phyloP scores from a whole-genome alignment of 2,113 vertebrate genomes.

The Acrocephalus arundinaceus region DNA sequence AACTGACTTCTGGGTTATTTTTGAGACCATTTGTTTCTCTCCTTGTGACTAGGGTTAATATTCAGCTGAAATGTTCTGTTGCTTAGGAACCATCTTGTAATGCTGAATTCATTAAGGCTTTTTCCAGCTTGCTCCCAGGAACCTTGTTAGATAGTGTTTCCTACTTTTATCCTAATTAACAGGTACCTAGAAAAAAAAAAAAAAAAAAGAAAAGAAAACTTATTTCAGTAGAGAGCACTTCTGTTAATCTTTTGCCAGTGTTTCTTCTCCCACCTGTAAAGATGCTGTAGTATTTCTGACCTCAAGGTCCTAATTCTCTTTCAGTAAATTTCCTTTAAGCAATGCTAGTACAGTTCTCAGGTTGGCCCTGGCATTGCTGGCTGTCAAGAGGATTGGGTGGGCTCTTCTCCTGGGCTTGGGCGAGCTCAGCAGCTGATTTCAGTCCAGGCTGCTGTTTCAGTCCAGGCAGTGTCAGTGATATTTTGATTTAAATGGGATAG shows the following conservation, averaged over 20 bases:
- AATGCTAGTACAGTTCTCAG: neutral
- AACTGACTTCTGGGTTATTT: constrained; percentile 26
- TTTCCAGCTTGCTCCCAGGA: constrained; percentile 58
- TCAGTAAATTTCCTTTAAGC: neutral
- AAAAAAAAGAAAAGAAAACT: neutral
- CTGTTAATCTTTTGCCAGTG: neutral
- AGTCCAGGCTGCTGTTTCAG: neutral
- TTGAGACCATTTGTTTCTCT: neutral
- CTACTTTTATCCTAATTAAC: constrained; percentile 75
- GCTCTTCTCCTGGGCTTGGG: neutral
- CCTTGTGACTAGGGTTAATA: constrained; percentile 57
- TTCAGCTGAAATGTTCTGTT: constrained; percentile 65
- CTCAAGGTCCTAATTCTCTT: neutral
- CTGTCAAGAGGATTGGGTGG: neutral
- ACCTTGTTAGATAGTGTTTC: constrained; percentile 67
- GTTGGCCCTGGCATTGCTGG: neutral
- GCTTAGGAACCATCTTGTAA: constrained; percentile 70
- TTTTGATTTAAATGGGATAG: neutral
- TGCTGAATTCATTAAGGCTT: constrained; percentile 73
- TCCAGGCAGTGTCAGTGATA: neutral
- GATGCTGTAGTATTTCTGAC: neutral
- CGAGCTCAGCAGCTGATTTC: neutral
- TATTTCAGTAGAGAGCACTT: neutral
- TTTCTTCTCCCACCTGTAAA: neutral
- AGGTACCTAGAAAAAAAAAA: constrained; percentile 23